phyloP scores from a whole-genome alignment of 2,888 invertebrate species.

The Pycnomerus fuliginosus region DNA sequence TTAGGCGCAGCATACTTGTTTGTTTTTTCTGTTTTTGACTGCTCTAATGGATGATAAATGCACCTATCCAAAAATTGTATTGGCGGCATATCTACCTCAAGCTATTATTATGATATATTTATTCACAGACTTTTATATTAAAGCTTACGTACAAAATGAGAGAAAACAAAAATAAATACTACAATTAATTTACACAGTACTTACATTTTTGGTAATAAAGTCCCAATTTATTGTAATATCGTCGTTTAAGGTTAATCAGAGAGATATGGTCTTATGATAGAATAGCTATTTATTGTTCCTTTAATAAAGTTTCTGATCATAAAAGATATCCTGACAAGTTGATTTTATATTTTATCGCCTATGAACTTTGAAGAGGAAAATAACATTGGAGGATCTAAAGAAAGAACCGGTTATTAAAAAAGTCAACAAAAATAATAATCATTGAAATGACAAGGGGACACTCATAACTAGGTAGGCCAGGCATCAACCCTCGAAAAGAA shows the following conservation, averaged over 20 bases:
- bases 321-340: no score
- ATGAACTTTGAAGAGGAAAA: no score
- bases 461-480: no score
- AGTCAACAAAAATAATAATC: no score
- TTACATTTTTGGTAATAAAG: not conserved
- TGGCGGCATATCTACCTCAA: conserved; percentile 59
- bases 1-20: conserved; percentile 61
- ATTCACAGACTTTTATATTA: conserved; percentile 65
- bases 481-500: no score
- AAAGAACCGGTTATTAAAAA: no score
- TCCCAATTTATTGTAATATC: not conserved
- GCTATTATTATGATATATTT: conserved; percentile 63
- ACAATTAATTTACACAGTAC: not conserved
- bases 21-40: conserved; percentile 56
- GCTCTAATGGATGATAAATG: conserved; percentile 55
- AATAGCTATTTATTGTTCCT: no score
- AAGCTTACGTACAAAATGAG: conserved; percentile 53
- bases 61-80: conserved; percentile 57
- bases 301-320: no score
- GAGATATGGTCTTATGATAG: not conserved
- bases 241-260: not conserved
- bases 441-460: no score
- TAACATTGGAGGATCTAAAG: no score
- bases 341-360: no score
- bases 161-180: not conserved